Percentiles rank a stretch among this genome's conserved stretches.
Conservation (phyloP, 1,140 invertebrate species). For the Acromyrmex heyeri region DNA sequence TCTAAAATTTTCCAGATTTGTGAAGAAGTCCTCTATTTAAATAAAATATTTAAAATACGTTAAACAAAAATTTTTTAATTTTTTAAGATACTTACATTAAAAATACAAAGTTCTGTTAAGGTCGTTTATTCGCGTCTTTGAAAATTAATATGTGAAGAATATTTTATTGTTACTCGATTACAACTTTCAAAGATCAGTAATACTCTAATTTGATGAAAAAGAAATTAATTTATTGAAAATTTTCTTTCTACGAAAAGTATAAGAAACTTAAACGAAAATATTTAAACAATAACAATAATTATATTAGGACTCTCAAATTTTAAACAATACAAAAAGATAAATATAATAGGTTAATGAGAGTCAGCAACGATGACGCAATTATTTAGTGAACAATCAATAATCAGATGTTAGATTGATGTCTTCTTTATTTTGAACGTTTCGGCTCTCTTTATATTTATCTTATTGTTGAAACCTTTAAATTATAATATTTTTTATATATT, state of each 20-base stretch:
- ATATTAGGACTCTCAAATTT: no score
- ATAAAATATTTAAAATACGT: background rate
- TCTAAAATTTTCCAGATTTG: background rate
- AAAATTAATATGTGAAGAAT: background rate
- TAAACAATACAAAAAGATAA: no score
- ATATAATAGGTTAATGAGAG: no score
- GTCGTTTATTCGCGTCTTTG: background rate
- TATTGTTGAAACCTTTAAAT: background rate
- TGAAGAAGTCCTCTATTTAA: background rate
- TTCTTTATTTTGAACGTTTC: no score
- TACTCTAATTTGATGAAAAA: background rate
- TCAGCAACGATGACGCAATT: no score
- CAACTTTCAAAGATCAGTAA: background rate
- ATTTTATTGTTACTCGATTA: constrained; percentile 4
- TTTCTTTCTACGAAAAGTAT: background rate
- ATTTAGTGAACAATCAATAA: no score
- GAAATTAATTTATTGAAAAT: background rate
- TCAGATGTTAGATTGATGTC: no score
- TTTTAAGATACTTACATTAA: background rate
- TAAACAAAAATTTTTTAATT: background rate
- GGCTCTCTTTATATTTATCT: no score
- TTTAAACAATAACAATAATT: no score
- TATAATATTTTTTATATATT: background rate
- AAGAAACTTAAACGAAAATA: background rate
- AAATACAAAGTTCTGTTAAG: background rate